phyloP scores from a whole-genome alignment of 2,888 invertebrate genomes.

The Anaspis maculata region DNA sequence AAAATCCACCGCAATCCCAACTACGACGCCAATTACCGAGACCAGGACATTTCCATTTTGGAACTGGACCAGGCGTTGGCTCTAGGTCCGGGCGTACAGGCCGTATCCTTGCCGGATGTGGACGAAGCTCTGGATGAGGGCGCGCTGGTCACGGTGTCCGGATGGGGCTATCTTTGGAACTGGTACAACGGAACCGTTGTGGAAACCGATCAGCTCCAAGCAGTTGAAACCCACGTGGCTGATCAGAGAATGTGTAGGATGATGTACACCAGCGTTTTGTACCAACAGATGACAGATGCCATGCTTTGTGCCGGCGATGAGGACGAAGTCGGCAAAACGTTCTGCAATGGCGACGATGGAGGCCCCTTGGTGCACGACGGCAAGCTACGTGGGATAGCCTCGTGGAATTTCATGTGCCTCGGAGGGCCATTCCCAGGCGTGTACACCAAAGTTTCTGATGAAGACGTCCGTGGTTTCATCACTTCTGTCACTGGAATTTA shows the following conservation, averaged over 20 bases:
- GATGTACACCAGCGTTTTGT: slow-evolving; percentile 4
- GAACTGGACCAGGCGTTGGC: slow-evolving; percentile 2
- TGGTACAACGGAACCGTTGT: too few relatives aligned
- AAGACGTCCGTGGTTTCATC: too few relatives aligned
- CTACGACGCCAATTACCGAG: neutral
- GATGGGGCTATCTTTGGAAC: too few relatives aligned
- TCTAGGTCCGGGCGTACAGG: neutral
- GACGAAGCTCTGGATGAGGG: neutral
- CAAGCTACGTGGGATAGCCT: slow-evolving; percentile 56
- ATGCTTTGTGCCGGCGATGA: slow-evolving; percentile 5
- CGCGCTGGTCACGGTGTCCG: neutral
- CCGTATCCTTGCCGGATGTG: slow-evolving; percentile 1
- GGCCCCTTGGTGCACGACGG: neutral
- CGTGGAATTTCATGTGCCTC: slow-evolving; percentile 77
- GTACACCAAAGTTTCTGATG: slow-evolving; percentile 62
- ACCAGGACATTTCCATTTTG: slow-evolving; percentile 12
- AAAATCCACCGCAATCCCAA: neutral
- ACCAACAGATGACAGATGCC: neutral
- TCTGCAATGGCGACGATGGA: slow-evolving; percentile 1
- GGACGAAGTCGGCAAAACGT: neutral
- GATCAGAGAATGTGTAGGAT: slow-evolving; percentile 4
- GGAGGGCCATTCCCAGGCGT: slow-evolving; percentile 66
- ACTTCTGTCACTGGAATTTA: too few relatives aligned
- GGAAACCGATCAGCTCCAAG: too few relatives aligned
- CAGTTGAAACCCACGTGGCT: slow-evolving; percentile 4